Conservation (phyloP, 2,113 vertebrate species). For the Capra hircus region DNA sequence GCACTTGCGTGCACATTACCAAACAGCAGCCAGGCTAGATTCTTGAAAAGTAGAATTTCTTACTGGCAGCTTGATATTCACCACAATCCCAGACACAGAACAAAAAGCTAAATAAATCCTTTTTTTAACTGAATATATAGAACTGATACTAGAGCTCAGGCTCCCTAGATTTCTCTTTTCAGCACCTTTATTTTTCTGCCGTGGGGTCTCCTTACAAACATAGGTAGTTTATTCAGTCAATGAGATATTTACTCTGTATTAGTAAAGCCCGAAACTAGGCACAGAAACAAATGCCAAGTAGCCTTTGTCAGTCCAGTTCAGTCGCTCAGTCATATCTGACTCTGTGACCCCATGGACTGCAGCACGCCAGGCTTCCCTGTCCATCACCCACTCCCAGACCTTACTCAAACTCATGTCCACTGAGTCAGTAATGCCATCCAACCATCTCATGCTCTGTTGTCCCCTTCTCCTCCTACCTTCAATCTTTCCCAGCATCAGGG, state of each 20-base stretch:
- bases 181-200: not conserved
- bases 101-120: not conserved
- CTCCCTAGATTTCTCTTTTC: not conserved
- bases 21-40: not conserved
- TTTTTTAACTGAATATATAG: not conserved
- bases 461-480: not conserved
- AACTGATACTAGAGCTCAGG: not conserved
- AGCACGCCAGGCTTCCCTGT: not conserved
- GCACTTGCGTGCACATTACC: accelerated
- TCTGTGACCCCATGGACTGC: not conserved
- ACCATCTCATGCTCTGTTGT: not conserved
- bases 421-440: not conserved
- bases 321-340: not conserved
- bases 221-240: not conserved
- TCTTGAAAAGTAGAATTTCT: not conserved
- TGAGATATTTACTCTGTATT: not conserved
- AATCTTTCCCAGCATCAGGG: not conserved
- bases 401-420: not conserved
- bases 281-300: not conserved
- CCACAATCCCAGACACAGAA: not conserved
- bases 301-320: not conserved
- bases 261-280: not conserved
- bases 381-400: not conserved
- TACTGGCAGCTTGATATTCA: not conserved
- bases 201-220: not conserved